Percentiles rank a stretch among this genome's conserved stretches.
Evolutionary conservation across 1,140 invertebrate genomes (phyloP).

Genomic region (Coelopa frigida): DNA sequence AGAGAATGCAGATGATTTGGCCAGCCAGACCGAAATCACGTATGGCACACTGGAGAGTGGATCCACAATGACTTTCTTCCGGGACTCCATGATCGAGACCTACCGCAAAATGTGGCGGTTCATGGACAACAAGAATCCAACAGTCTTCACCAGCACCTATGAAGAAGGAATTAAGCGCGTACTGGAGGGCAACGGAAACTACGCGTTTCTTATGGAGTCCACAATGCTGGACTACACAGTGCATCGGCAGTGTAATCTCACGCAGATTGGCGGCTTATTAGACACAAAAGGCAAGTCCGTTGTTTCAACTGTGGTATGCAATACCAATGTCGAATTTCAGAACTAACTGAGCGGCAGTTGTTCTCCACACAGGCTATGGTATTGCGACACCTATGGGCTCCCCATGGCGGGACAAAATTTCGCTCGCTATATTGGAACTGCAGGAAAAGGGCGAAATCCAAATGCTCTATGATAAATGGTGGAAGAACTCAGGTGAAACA

Average conservation of each 20-base stretch:
- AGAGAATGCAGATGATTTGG: conserved; percentile 79
- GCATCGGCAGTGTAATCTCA: conserved; percentile 86
- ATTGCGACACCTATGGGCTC: conserved; percentile 86
- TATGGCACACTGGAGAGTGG: conserved; percentile 73
- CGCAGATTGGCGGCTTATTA: conserved; percentile 66
- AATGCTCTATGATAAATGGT: conserved; percentile 94
- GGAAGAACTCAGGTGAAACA: conserved; percentile 89
- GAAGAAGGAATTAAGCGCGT: conserved; percentile 77
- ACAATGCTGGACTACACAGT: conserved; percentile 86
- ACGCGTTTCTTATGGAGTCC: conserved; percentile 93
- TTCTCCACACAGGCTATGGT: conserved; percentile 56
- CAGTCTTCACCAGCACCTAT: conserved; percentile 66
- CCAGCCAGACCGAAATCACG: conserved; percentile 63
- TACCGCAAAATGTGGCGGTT: conserved; percentile 58
- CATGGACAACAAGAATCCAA: conserved; percentile 63
- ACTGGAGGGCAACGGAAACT: conserved; percentile 63
- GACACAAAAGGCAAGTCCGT: conserved; percentile 64
- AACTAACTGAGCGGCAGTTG: background rate
- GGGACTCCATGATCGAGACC: conserved; percentile 62
- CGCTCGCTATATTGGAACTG: conserved; percentile 86
- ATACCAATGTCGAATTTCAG: background rate
- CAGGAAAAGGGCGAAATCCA: conserved; percentile 94
- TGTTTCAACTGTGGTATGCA: conserved; percentile 25
- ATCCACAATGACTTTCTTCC: conserved; percentile 69
- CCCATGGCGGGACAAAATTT: conserved; percentile 91